These are phyloP conservation scores for Hapalemur alaotrensis DNA, from an alignment of 2,797 vertebrate species.

Conservation along the genomic window DNA sequence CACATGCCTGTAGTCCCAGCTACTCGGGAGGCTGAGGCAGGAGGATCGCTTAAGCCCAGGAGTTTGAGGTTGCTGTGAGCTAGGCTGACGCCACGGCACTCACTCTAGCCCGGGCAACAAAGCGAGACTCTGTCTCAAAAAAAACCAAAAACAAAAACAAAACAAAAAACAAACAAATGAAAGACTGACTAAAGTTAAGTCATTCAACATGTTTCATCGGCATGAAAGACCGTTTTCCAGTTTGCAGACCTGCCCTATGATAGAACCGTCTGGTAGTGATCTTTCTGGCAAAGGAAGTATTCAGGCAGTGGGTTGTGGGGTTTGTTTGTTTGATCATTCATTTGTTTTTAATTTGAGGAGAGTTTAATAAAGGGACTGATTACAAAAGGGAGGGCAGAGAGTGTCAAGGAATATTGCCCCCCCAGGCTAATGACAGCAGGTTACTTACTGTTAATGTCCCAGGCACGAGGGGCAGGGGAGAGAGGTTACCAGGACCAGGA, in stretches of 20 bases:
- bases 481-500: not conserved
- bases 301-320: not conserved
- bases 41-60: no score
- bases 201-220: not conserved
- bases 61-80: no score
- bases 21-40: no score
- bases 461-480: not conserved
- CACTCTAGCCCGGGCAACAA: no score
- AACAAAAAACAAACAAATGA: conserved; percentile 41
- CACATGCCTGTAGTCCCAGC: no score
- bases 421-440: not conserved
- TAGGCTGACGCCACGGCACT: no score
- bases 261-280: not conserved
- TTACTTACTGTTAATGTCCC: not conserved
- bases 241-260: not conserved
- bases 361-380: not conserved
- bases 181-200: not conserved
- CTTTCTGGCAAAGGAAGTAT: not conserved
- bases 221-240: not conserved
- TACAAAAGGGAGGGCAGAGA: not conserved
- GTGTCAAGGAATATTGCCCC: not conserved
- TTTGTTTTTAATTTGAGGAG: not conserved
- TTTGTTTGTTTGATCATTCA: not conserved
- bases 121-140: no score
- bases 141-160: no score